These are phyloP conservation scores for Ateles fusciceps DNA, from an alignment of 2,797 vertebrate genomes.

Conservation along the genomic window DNA sequence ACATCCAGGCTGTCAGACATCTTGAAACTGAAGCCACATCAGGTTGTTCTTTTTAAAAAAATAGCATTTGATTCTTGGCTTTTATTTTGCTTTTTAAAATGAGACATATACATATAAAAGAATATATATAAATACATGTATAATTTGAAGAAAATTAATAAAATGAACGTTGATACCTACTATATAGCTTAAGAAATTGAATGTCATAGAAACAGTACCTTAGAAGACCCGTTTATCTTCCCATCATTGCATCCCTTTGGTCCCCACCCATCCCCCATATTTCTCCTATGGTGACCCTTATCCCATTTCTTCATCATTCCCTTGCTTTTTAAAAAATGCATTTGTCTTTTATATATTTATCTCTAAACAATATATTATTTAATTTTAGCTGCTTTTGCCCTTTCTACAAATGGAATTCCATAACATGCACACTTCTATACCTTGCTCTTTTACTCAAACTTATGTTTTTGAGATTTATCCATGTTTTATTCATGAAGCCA, in stretches of 20 bases:
- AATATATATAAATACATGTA: neutral
- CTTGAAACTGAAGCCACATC: neutral
- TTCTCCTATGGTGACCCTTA: neutral
- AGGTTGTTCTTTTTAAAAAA: slow-evolving; percentile 3
- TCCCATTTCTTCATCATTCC: neutral
- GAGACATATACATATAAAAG: neutral
- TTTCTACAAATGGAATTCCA: neutral
- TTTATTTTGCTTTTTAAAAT: neutral
- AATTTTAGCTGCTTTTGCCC: neutral
- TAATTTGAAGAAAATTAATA: slow-evolving; percentile 1
- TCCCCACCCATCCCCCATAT: neutral
- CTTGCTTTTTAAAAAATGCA: neutral
- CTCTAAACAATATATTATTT: neutral
- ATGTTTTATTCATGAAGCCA: slow-evolving; percentile 12
- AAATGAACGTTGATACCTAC: neutral
- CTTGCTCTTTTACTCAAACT: slow-evolving; percentile 1
- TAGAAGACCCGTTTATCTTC: neutral
- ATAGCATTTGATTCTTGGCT: neutral
- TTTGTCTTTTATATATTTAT: neutral
- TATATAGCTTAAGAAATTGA: neutral
- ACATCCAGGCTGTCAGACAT: neutral
- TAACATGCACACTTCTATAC: neutral
- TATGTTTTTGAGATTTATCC: slow-evolving; percentile 8
- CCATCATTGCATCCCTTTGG: neutral
- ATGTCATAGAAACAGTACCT: neutral